Evolutionary conservation across 1,140 invertebrate genomes (phyloP), one percentile per base, ranked within the genome.

Genomic region (Prorops nasuta): DNA sequence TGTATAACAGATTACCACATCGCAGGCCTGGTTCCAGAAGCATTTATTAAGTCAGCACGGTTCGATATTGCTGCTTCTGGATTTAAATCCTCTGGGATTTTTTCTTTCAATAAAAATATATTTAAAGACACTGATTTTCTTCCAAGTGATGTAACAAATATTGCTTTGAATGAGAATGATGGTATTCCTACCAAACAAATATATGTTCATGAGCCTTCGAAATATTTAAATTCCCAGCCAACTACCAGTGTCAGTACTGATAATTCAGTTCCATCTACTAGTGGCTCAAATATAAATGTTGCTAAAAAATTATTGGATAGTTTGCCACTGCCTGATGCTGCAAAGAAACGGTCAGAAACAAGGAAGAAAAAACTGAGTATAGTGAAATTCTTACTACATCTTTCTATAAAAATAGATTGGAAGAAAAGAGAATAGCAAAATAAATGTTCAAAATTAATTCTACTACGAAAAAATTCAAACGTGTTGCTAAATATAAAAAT

Each of bases 111-210:
- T 21, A 40, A 8, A 16, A 39, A 48, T 10, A 34, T 41, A 44
- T 28, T 28, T 28, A 6, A 4, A 6, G 24, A 28, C 10, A 4
- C 10, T 4, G 24, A 28, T 28, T 28, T 6, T 28, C 10, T 28
- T 6, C 4, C 24, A 6, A 10, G 4, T 6, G 24, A 28, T 28
- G 10, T 28, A 10, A 28, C 24, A 4, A 28, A 28, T 28, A 28
- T 28, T 6, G 4, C 24, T 6, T 10, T 6, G 10, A 10, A 28
- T 6, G 4, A 28, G 10, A 28, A 4, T 6, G 24, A 28, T 71
- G 21, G 56, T 76, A 24, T 53, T 77, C 74, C 74, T 38, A 55
- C 59, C 43, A 20, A 56, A 35, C 36, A 44, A 24, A 44, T n/a
- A n/a, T n/a, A n/a, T n/a, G n/a, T n/a, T n/a, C n/a, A n/a, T n/a